These are phyloP conservation scores for Emydoidea blandingii DNA, from an alignment of 2,797 vertebrate genomes.

Conservation along the genomic window DNA sequence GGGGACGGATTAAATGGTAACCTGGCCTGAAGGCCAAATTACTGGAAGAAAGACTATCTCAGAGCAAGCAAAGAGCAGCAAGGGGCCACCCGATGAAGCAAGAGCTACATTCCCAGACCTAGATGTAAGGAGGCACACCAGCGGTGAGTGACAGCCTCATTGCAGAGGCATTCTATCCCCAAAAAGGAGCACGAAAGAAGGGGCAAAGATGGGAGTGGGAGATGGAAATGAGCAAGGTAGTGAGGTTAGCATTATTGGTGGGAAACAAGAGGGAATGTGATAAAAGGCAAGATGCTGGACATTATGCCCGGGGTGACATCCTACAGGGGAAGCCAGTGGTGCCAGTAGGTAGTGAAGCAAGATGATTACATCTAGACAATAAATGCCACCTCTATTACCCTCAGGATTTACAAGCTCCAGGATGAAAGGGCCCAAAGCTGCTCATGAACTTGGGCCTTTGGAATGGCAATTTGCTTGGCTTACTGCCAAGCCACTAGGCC, in stretches of 20 bases:
- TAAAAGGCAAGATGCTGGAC: not conserved
- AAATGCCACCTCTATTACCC: constrained; percentile 23
- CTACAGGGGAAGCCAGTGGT: not conserved
- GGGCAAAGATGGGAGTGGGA: not conserved
- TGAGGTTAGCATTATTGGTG: not conserved
- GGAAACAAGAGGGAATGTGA: not conserved
- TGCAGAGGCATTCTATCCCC: not conserved
- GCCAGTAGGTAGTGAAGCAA: not conserved
- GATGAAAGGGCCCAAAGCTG: constrained; percentile 1
- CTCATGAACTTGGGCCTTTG: constrained; percentile 18
- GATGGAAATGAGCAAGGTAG: not conserved
- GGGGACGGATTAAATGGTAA: not conserved
- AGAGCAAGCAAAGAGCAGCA: not conserved
- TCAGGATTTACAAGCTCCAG: not conserved
- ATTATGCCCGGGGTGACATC: not conserved
- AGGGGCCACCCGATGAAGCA: not conserved
- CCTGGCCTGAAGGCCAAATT: not conserved
- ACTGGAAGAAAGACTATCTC: not conserved
- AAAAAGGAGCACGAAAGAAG: not conserved
- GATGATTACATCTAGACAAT: not conserved
- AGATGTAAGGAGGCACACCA: not conserved
- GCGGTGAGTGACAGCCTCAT: too few relatives aligned
- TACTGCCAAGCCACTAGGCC: constrained; percentile 52
- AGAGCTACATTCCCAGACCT: not conserved
- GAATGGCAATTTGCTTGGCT: constrained; percentile 64